phyloP scores from a whole-genome alignment of 2,797 vertebrate species.

The Catostomus latipinnis region DNA sequence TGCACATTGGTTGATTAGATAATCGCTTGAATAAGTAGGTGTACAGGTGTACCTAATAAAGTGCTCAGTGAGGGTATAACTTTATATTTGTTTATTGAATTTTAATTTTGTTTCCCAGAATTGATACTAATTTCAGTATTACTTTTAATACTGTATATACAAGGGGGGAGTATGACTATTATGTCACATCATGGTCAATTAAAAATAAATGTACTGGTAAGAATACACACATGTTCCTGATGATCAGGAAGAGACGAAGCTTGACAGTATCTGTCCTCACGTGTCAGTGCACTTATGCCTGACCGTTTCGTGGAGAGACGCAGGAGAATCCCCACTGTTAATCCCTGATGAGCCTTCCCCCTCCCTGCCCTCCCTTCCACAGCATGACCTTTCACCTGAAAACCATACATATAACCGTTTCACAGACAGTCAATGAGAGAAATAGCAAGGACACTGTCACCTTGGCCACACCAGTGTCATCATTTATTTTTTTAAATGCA shows the following conservation, averaged over 20 bases:
- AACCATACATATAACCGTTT: conserved; percentile 46
- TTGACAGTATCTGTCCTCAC: conserved; percentile 41
- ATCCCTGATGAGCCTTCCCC: conserved; percentile 52
- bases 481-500: background rate
- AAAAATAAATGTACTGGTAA: conserved; percentile 19
- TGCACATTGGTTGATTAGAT: no score
- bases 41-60: no score
- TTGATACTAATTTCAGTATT: background rate
- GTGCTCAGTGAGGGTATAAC: no score
- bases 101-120: background rate
- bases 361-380: conserved; percentile 20
- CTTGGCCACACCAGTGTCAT: conserved; percentile 1
- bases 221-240: conserved; percentile 6
- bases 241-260: conserved; percentile 17
- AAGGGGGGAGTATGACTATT: background rate
- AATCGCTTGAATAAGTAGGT: no score
- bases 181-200: background rate
- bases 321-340: conserved; percentile 61
- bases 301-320: conserved; percentile 51
- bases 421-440: conserved; percentile 26
- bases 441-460: conserved; percentile 1
- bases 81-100: no score
- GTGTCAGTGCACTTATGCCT: conserved; percentile 51
- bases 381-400: conserved; percentile 64
- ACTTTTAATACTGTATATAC: no score